Evolutionary conservation across 2,888 invertebrate genomes (phyloP).

Genomic region (Leptopterna dolabrata): DNA sequence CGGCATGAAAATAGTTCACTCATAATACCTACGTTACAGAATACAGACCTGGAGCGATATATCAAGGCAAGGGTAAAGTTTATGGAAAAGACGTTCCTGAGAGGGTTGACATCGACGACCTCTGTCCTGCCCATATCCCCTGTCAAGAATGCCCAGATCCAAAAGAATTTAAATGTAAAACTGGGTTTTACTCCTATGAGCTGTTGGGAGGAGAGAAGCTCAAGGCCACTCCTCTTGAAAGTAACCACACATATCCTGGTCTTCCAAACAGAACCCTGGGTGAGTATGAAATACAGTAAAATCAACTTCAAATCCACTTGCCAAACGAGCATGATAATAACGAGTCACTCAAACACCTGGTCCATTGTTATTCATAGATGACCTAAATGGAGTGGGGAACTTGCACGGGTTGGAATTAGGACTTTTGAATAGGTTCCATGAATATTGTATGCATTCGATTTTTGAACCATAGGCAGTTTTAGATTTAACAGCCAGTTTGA

Average conservation of each 20-base stretch:
- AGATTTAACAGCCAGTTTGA: too few relatives aligned
- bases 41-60: slow-evolving; percentile 69
- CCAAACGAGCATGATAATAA: too few relatives aligned
- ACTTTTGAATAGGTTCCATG: too few relatives aligned
- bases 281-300: slow-evolving; percentile 63
- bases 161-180: slow-evolving; percentile 71
- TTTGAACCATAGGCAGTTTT: too few relatives aligned
- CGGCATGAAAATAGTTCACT: not conserved
- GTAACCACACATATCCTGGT: slow-evolving; percentile 73
- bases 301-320: too few relatives aligned
- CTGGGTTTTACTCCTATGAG: slow-evolving; percentile 72
- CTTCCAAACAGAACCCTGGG: slow-evolving; percentile 70
- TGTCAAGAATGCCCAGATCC: slow-evolving; percentile 74
- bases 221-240: slow-evolving; percentile 70
- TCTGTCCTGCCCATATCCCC: slow-evolving; percentile 73
- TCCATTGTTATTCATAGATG: too few relatives aligned
- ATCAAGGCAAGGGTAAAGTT: slow-evolving; percentile 66
- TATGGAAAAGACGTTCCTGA: slow-evolving; percentile 74
- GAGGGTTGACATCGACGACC: slow-evolving; percentile 71
- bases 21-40: slow-evolving; percentile 61
- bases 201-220: slow-evolving; percentile 69
- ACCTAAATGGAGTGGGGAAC: too few relatives aligned
- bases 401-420: too few relatives aligned
- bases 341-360: too few relatives aligned
- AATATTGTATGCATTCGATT: too few relatives aligned